phyloP scores from a whole-genome alignment of 2,113 vertebrate species.

The Platycercus adscitus region DNA sequence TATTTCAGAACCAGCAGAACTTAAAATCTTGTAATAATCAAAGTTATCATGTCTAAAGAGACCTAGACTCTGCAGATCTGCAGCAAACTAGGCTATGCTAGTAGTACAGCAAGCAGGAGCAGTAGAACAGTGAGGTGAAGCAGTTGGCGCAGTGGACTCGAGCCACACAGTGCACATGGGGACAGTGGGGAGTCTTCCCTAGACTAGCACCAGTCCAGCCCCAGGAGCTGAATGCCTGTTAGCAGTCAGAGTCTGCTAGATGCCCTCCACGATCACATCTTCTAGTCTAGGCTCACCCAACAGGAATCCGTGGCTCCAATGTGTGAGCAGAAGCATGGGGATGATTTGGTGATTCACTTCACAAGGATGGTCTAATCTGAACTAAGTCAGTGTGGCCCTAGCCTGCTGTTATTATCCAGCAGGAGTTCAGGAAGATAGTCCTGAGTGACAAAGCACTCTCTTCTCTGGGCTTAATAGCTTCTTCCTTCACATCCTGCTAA shows the following conservation, averaged over 20 bases:
- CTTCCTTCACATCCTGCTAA: neutral
- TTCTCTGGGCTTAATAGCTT: neutral
- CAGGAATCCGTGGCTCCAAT: neutral
- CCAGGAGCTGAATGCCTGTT: neutral
- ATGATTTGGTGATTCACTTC: neutral
- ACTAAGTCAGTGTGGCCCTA: neutral
- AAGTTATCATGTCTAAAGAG: neutral
- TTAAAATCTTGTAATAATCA: neutral
- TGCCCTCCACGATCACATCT: neutral
- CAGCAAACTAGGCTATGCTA: neutral
- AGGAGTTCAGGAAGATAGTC: neutral
- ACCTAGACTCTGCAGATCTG: neutral
- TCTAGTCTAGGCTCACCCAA: neutral
- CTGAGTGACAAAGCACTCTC: neutral
- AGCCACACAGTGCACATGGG: neutral
- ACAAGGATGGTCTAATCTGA: neutral
- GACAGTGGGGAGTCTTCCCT: neutral
- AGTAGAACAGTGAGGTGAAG: neutral
- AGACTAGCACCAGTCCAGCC: neutral
- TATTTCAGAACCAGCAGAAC: neutral
- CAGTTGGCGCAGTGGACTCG: neutral
- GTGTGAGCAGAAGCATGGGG: neutral
- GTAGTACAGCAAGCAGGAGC: neutral
- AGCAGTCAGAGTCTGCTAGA: neutral
- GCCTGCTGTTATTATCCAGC: neutral